phyloP scores from a whole-genome alignment of 2,888 invertebrate species.

The Zaprionus bogoriensis region DNA sequence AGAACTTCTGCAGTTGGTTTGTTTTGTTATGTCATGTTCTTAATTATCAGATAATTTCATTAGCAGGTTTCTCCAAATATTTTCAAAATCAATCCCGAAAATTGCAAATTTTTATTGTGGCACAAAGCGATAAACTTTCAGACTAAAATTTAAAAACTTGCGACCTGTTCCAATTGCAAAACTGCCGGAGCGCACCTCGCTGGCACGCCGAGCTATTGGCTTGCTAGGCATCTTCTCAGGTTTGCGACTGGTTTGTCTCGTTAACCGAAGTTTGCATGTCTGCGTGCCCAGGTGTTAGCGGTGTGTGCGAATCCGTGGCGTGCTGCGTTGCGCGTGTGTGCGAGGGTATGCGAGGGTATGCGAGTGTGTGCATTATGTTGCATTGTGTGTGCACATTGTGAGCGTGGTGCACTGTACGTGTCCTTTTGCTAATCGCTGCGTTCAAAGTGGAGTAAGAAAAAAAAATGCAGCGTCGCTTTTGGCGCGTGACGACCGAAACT shows the following conservation, averaged over 20 bases:
- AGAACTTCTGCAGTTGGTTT: no score
- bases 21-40: no score
- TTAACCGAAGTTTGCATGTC: constrained; percentile 51
- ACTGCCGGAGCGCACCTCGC: constrained; percentile 8
- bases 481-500: constrained; percentile 50
- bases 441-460: constrained; percentile 50
- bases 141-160: no score
- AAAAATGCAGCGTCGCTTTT: constrained; percentile 50
- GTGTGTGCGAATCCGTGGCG: no score
- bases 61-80: no score
- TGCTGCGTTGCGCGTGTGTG: not conserved
- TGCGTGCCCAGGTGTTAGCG: constrained; percentile 4
- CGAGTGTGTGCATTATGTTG: not conserved
- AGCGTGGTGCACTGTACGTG: constrained; percentile 54
- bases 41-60: no score
- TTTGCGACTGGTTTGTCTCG: constrained; percentile 49
- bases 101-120: no score
- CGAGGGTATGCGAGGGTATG: no score
- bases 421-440: constrained; percentile 72
- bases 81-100: no score
- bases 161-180: not conserved
- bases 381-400: not conserved
- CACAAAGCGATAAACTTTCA: no score
- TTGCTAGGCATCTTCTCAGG: constrained; percentile 36
- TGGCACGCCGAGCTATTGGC: not conserved